phyloP scores from a whole-genome alignment of 2,113 vertebrate species.

The Lophochroa leadbeateri region DNA sequence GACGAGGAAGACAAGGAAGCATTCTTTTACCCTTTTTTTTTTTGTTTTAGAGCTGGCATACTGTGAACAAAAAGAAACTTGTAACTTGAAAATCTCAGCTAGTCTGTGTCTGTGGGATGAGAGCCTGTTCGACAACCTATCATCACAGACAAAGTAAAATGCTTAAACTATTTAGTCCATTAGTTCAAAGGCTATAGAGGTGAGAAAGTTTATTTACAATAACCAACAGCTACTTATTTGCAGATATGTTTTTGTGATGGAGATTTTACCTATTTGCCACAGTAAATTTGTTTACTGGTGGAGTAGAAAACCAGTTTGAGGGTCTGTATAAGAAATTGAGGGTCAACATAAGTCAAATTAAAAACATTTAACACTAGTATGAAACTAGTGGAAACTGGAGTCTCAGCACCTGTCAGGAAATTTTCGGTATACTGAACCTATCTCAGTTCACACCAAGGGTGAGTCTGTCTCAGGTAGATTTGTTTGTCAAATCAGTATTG shows the following conservation, averaged over 20 bases:
- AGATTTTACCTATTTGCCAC: slow-evolving; percentile 7
- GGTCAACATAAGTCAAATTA: neutral
- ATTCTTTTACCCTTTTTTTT: neutral
- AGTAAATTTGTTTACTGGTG: neutral
- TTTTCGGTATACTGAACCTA: neutral
- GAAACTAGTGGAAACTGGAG: neutral
- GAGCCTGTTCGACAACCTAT: neutral
- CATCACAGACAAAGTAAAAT: neutral
- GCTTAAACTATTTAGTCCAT: neutral
- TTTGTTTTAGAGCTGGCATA: neutral
- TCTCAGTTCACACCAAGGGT: neutral
- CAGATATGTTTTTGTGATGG: neutral
- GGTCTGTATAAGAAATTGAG: neutral
- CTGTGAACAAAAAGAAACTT: neutral
- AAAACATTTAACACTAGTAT: neutral
- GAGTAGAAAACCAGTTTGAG: neutral
- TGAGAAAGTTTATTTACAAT: slow-evolving; percentile 40
- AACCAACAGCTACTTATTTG: neutral
- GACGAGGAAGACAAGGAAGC: neutral
- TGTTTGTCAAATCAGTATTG: neutral
- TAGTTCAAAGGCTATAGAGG: slow-evolving; percentile 14
- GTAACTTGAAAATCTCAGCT: neutral
- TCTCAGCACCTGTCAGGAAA: neutral
- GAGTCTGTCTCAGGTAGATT: neutral
- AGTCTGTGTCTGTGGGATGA: neutral